Conservation (phyloP, 2,113 vertebrate species). For the Crotalus horridus region DNA sequence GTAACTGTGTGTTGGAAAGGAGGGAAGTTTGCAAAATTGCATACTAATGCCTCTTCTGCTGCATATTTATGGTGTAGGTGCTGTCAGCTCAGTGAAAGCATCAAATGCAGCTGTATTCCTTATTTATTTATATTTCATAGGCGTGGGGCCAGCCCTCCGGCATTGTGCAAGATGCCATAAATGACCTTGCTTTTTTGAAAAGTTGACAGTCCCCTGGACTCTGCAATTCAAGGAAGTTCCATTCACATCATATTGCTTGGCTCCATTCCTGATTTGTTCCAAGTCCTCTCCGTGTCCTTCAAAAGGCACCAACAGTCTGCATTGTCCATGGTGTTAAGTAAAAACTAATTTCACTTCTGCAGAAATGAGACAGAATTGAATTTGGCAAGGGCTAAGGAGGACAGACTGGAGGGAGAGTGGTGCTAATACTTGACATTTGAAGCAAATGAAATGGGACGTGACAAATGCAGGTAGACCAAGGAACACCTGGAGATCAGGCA, state of each 20-base stretch:
- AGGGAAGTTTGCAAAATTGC: background rate
- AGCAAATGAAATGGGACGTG: conserved; percentile 42
- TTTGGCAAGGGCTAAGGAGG: conserved; percentile 1
- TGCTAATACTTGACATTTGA: accelerated
- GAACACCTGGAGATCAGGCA: background rate
- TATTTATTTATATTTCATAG: conserved; percentile 20
- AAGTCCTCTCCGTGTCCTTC: conserved; percentile 48
- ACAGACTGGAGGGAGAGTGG: background rate
- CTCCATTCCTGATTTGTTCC: conserved; percentile 45
- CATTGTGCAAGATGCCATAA: conserved; percentile 54
- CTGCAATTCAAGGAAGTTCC: conserved; percentile 21
- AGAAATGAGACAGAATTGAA: conserved; percentile 42
- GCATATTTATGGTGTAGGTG: background rate
- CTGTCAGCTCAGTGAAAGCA: conserved; percentile 13
- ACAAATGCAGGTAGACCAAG: conserved; percentile 10
- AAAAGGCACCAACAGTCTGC: conserved; percentile 50
- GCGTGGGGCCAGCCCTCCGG: conserved; percentile 24
- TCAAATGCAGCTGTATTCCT: conserved; percentile 44
- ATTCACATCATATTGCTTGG: conserved; percentile 36
- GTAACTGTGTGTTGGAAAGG: background rate
- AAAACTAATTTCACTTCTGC: conserved; percentile 15
- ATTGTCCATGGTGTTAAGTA: conserved; percentile 48
- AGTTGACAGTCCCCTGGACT: conserved; percentile 3
- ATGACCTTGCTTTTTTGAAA: conserved; percentile 43
- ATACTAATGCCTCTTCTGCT: background rate